Evolutionary conservation across 1,140 invertebrate genomes (phyloP).

Genomic region (Aculops lycopersici): DNA sequence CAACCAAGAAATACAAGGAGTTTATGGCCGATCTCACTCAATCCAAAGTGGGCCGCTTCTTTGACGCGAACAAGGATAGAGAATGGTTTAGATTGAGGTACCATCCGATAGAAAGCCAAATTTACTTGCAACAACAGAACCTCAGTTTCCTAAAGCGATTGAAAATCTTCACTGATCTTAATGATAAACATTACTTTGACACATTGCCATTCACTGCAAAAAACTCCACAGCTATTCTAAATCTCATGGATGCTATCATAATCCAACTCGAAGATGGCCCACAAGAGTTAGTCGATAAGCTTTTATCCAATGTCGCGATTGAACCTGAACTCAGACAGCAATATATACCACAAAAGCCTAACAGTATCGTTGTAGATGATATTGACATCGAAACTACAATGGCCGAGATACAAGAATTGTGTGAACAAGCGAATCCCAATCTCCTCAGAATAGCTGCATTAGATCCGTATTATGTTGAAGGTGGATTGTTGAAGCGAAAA

Average conservation of each 20-base stretch:
- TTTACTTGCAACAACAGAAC: not conserved
- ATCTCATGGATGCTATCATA: not conserved
- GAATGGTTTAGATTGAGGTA: not conserved
- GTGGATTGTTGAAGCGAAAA: conserved; percentile 21
- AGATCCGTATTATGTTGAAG: not conserved
- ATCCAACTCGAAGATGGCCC: not conserved
- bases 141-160: not conserved
- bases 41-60: not conserved
- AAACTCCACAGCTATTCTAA: not conserved
- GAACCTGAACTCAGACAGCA: not conserved
- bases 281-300: not conserved
- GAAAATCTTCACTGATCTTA: not conserved
- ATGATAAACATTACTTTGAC: not conserved
- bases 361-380: not conserved
- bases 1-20: not conserved
- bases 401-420: not conserved
- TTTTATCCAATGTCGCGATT: not conserved
- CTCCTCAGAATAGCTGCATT: not conserved
- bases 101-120: no score
- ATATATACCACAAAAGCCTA: not conserved
- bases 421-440: not conserved
- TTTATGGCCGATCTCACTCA: not conserved
- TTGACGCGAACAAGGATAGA: not conserved
- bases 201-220: not conserved
- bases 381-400: not conserved